A percentile compares a stretch with the other conserved stretches of the same genome.
phyloP scores from a whole-genome alignment of 2,888 invertebrate genomes.

The Monochamus alternatus region DNA sequence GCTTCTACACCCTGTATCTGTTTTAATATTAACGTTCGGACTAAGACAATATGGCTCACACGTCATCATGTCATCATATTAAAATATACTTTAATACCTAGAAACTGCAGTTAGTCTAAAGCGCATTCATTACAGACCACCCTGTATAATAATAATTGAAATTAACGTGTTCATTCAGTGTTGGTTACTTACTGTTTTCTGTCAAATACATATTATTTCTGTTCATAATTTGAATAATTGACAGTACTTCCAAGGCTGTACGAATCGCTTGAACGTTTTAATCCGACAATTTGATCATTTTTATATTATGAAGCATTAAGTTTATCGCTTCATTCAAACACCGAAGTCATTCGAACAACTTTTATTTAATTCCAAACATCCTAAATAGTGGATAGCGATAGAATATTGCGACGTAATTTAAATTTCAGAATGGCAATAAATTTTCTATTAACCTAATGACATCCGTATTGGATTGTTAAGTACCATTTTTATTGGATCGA shows the following conservation, averaged over 20 bases:
- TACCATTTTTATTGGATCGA: conserved; percentile 2
- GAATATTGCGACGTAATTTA: conserved; percentile 2
- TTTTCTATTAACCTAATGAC: conserved; percentile 11
- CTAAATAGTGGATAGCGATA: background rate
- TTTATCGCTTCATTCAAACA: background rate
- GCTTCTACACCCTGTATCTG: too few relatives aligned
- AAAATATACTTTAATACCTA: too few relatives aligned
- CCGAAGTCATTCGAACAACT: background rate
- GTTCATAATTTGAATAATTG: background rate
- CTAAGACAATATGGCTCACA: too few relatives aligned
- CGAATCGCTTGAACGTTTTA: background rate
- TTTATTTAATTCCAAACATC: conserved; percentile 7
- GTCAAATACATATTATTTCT: too few relatives aligned
- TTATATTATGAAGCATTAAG: background rate
- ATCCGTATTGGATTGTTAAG: conserved; percentile 1
- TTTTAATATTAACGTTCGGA: too few relatives aligned
- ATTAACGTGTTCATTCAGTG: too few relatives aligned
- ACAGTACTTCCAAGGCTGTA: background rate
- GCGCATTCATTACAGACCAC: too few relatives aligned
- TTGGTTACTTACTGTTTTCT: background rate
- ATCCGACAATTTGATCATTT: background rate
- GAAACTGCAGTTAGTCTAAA: too few relatives aligned
- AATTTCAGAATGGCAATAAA: conserved; percentile 10
- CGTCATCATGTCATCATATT: too few relatives aligned
- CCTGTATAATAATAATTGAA: too few relatives aligned